Conservation (phyloP, 1,140 invertebrate genomes). For the Papilio helenus region DNA sequence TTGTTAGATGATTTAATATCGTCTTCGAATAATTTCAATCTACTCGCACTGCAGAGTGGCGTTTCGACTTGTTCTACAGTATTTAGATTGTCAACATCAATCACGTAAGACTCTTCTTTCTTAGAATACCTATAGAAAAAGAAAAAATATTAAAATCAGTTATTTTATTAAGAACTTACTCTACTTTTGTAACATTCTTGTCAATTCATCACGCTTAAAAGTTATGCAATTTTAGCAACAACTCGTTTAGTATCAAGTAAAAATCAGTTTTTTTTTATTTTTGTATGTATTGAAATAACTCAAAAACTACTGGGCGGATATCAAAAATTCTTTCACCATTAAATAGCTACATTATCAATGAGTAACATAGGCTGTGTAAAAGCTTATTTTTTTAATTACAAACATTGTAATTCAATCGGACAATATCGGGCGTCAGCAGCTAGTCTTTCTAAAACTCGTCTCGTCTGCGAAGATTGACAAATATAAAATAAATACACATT, state of each 20-base stretch:
- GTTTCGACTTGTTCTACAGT: conserved; percentile 74
- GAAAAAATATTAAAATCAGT: not conserved
- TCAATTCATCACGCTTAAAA: no score
- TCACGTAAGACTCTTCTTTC: conserved; percentile 41
- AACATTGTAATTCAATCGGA: not conserved
- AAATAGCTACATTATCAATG: no score
- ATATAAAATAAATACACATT: conserved; percentile 17
- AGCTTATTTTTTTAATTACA: not conserved
- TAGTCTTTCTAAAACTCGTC: not conserved
- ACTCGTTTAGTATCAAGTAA: no score
- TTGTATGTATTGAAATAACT: no score
- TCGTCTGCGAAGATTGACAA: conserved; percentile 19
- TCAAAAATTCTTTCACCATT: no score
- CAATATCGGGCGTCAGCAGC: not conserved
- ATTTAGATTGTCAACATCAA: conserved; percentile 71
- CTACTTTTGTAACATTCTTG: no score
- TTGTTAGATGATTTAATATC: conserved; percentile 65
- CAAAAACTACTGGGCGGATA: no score
- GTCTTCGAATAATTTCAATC: conserved; percentile 67
- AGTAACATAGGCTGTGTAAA: no score
- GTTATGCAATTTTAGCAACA: no score
- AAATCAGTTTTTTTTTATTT: no score
- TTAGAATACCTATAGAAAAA: not conserved
- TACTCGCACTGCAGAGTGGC: conserved; percentile 76
- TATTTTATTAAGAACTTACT: no score